phyloP scores from a whole-genome alignment of 2,888 invertebrate genomes.

The Conus canariensis region DNA sequence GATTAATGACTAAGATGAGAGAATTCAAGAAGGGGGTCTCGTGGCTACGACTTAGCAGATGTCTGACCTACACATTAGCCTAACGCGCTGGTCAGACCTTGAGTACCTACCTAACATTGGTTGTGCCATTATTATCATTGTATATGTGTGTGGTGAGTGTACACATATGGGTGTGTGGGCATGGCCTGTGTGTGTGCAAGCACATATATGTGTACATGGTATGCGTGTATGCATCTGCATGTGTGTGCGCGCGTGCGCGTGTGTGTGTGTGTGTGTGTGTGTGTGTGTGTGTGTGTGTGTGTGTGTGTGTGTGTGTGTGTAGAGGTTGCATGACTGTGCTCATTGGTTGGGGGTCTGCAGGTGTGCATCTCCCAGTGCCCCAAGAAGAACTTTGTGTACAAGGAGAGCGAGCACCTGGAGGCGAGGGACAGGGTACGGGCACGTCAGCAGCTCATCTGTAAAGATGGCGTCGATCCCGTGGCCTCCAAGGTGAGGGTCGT shows the following conservation, averaged over 20 bases:
- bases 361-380: constrained; percentile 88
- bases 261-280: too few relatives aligned
- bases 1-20: too few relatives aligned
- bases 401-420: constrained; percentile 56
- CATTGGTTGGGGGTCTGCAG: constrained; percentile 50
- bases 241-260: too few relatives aligned
- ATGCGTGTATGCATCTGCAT: not conserved
- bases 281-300: not conserved
- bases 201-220: not conserved
- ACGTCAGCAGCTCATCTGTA: constrained; percentile 84
- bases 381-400: constrained; percentile 63
- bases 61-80: too few relatives aligned
- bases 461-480: constrained; percentile 70
- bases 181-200: too few relatives aligned
- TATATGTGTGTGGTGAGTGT: too few relatives aligned
- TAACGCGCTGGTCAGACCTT: too few relatives aligned
- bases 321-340: not conserved
- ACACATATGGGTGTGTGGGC: too few relatives aligned
- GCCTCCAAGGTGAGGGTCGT: constrained; percentile 32
- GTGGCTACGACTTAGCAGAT: too few relatives aligned
- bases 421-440: constrained; percentile 45
- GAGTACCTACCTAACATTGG: too few relatives aligned
- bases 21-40: too few relatives aligned
- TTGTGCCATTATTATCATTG: too few relatives aligned
- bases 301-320: not conserved